phyloP scores from a whole-genome alignment of 2,888 invertebrate genomes.

The Pantelozetes paolii region DNA sequence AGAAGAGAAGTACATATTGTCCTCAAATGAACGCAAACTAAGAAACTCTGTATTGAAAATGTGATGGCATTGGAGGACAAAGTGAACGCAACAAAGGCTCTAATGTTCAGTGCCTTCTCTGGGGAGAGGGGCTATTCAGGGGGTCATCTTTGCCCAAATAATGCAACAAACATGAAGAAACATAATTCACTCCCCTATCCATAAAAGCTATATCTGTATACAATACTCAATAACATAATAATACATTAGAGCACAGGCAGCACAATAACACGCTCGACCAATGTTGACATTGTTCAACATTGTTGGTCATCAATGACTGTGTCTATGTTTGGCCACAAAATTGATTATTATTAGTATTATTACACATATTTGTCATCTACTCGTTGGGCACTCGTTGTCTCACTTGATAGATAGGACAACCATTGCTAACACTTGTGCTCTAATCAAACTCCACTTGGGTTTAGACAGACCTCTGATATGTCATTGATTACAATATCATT shows the following conservation, averaged over 20 bases:
- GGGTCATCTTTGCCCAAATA: background rate
- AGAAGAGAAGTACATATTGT: constrained; percentile 10
- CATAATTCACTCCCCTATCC: constrained; percentile 1
- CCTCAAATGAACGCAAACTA: background rate
- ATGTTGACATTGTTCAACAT: constrained; percentile 26
- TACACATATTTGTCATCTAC: constrained; percentile 26
- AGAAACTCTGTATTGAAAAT: constrained; percentile 31
- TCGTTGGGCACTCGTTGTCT: constrained; percentile 32
- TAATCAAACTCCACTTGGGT: background rate
- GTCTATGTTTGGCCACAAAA: constrained; percentile 18
- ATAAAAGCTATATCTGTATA: constrained; percentile 29
- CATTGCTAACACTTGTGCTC: background rate
- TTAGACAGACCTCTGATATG: background rate
- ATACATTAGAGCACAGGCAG: constrained; percentile 10
- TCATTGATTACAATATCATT: background rate
- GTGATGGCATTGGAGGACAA: constrained; percentile 26
- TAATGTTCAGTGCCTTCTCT: constrained; percentile 28
- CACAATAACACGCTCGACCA: constrained; percentile 25
- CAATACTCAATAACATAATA: constrained; percentile 33
- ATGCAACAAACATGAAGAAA: constrained; percentile 17
- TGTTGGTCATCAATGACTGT: constrained; percentile 1
- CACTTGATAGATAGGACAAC: background rate
- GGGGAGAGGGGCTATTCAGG: constrained; percentile 6
- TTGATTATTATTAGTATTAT: constrained; percentile 34
- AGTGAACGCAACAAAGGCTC: constrained; percentile 10